phyloP scores from a whole-genome alignment of 2,797 vertebrate species.

The Chaetodon trifasciatus region DNA sequence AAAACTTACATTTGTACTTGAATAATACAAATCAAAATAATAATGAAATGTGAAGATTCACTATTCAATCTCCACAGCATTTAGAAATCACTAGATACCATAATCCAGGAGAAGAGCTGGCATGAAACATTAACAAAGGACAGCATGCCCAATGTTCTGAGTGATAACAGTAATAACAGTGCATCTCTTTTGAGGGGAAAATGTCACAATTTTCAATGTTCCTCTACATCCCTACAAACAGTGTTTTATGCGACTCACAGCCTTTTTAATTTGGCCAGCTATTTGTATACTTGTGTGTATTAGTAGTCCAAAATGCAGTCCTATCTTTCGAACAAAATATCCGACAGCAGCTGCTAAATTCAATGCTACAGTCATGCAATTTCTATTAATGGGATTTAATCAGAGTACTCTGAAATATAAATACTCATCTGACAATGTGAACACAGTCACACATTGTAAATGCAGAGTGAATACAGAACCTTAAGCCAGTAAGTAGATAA shows the following conservation, averaged over 20 bases:
- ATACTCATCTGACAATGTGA: constrained; percentile 22
- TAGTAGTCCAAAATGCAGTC: neutral
- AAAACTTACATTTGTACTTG: neutral
- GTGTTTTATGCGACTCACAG: neutral
- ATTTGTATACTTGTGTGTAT: constrained; percentile 1
- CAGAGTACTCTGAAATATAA: neutral
- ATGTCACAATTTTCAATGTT: neutral
- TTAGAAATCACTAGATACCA: neutral
- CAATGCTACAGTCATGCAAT: neutral
- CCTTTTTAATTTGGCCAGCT: neutral
- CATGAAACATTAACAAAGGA: neutral
- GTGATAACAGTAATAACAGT: neutral
- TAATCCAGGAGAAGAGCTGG: neutral
- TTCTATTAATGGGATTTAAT: constrained; percentile 10
- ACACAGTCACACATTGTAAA: constrained; percentile 20
- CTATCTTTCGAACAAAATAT: neutral
- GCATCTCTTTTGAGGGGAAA: accelerated
- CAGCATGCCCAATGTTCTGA: neutral
- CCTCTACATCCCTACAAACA: neutral
- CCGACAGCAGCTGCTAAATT: neutral
- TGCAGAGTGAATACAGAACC: neutral
- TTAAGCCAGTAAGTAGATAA: constrained; percentile 17
- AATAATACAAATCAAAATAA: neutral
- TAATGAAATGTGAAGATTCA: neutral
- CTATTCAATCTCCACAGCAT: neutral